Conservation (phyloP, 2,797 vertebrate genomes). For the Myoxocephalus aenaeus region DNA sequence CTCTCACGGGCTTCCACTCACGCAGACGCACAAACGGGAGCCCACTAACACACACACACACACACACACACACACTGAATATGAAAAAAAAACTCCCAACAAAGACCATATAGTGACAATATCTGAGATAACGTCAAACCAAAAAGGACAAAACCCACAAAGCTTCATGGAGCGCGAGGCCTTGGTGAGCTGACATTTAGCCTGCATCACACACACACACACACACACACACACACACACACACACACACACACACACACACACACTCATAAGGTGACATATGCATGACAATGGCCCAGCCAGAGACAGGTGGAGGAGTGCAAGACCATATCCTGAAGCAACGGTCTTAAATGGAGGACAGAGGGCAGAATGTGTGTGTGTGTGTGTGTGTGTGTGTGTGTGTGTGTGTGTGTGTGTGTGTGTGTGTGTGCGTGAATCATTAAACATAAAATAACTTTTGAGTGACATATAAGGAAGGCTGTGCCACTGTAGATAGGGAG, state of each 20-base stretch:
- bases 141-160: constrained; percentile 30
- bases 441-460: constrained; percentile 71
- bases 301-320: constrained; percentile 42
- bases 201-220: constrained; percentile 15
- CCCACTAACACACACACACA: background rate
- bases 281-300: constrained; percentile 73
- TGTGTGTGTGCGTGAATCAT: constrained; percentile 34
- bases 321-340: constrained; percentile 56
- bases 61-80: constrained; percentile 3
- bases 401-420: too few relatives aligned
- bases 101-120: constrained; percentile 13
- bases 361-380: constrained; percentile 31
- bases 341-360: constrained; percentile 57
- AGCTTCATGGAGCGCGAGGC: constrained; percentile 29
- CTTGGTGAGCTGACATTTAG: constrained; percentile 68
- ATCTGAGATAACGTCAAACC: constrained; percentile 30
- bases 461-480: constrained; percentile 70
- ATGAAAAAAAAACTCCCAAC: constrained; percentile 1
- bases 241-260: constrained; percentile 19
- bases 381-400: too few relatives aligned
- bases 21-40: too few relatives aligned
- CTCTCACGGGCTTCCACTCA: background rate
- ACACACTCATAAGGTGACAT: constrained; percentile 52
- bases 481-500: constrained; percentile 72
- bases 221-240: constrained; percentile 19